These are phyloP conservation scores for Celastrina argiolus DNA, from an alignment of 2,888 invertebrate genomes.

Conservation along the genomic window DNA sequence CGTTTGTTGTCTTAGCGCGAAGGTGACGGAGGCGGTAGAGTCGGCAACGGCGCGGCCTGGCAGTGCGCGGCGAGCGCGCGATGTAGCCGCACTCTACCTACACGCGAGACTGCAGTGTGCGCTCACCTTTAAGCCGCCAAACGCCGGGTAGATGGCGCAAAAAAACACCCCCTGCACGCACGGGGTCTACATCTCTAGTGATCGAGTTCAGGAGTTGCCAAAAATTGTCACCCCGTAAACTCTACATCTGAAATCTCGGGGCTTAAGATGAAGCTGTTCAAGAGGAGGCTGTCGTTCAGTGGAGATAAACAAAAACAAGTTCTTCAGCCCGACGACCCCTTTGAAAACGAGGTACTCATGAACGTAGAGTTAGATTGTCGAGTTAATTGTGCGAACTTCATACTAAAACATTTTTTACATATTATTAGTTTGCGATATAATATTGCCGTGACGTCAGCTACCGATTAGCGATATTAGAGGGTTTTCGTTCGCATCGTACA, in stretches of 20 bases:
- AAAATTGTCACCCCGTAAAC: slow-evolving; percentile 28
- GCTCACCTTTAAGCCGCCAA: slow-evolving; percentile 33
- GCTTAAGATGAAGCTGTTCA: slow-evolving; percentile 71
- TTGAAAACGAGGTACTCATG: slow-evolving; percentile 66
- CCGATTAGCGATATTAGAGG: slow-evolving; percentile 52
- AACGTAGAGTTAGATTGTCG: not conserved
- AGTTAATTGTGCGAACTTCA: slow-evolving; percentile 22
- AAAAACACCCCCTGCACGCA: slow-evolving; percentile 33
- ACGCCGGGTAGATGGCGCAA: slow-evolving; percentile 46
- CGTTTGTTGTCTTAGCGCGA: slow-evolving; percentile 36
- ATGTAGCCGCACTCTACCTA: slow-evolving; percentile 55
- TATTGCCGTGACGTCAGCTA: slow-evolving; percentile 27
- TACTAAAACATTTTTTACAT: not conserved
- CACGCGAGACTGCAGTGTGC: slow-evolving; percentile 27
- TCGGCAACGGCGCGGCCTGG: slow-evolving; percentile 39
- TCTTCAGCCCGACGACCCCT: slow-evolving; percentile 65
- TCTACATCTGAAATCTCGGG: slow-evolving; percentile 32
- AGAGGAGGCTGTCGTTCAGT: slow-evolving; percentile 71
- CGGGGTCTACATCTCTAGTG: not conserved
- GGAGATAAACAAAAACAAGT: slow-evolving; percentile 72
- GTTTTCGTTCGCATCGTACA: slow-evolving; percentile 50
- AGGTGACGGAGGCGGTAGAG: slow-evolving; percentile 42
- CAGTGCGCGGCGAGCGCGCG: slow-evolving; percentile 71
- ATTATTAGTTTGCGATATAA: not conserved
- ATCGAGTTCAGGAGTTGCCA: not conserved